These are phyloP conservation scores for Ophthalmolycus amberensis DNA, from an alignment of 2,113 vertebrate species.

Conservation along the genomic window DNA sequence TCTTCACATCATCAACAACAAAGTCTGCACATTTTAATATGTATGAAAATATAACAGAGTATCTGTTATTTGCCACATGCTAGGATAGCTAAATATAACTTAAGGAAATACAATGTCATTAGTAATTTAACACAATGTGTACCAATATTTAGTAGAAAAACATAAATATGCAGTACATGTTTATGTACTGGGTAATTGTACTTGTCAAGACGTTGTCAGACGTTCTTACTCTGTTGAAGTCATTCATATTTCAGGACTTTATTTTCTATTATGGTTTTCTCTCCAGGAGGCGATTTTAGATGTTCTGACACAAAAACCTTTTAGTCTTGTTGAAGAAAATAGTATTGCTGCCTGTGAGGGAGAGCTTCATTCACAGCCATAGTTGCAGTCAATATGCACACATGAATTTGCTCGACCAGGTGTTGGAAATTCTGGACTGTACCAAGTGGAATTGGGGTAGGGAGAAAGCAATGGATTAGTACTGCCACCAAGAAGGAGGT, in stretches of 20 bases:
- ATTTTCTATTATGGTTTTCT: too few species aligned
- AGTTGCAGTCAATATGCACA: too few species aligned
- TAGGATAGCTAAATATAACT: background rate
- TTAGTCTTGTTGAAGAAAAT: background rate
- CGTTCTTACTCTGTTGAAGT: background rate
- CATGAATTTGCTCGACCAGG: background rate
- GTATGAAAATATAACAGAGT: background rate
- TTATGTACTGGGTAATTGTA: background rate
- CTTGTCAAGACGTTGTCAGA: background rate
- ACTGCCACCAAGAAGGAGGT: too few species aligned
- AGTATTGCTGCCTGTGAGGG: background rate
- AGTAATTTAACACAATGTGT: background rate
- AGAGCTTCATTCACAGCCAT: background rate
- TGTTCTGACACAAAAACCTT: too few species aligned
- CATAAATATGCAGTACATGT: background rate
- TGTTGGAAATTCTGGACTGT: background rate
- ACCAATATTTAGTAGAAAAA: background rate
- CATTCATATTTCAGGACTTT: background rate
- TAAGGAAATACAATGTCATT: background rate
- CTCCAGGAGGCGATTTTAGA: too few species aligned
- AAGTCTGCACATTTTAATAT: too few species aligned
- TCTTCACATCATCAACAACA: background rate
- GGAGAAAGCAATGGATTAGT: background rate
- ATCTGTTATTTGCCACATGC: background rate
- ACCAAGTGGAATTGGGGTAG: background rate